phyloP scores from a whole-genome alignment of 1,140 invertebrate species.

The Cepaea nemoralis region DNA sequence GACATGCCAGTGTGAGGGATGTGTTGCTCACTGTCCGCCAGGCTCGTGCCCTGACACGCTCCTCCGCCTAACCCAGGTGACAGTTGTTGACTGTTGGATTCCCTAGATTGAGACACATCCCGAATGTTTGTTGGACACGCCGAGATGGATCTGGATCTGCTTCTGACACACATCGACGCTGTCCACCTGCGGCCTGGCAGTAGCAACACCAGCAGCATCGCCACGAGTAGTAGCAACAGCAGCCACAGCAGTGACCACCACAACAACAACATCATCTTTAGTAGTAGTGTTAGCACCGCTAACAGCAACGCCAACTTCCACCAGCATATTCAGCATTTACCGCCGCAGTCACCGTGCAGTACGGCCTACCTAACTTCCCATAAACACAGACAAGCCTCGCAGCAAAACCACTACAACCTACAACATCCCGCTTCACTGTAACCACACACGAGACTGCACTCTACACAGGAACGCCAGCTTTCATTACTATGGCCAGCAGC shows the following conservation, averaged over 20 bases:
- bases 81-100: too few species aligned
- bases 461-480: not conserved
- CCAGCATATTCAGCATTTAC: not conserved
- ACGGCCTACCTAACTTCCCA: not conserved
- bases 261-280: conserved; percentile 8
- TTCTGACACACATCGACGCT: conserved; percentile 28
- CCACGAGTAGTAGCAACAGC: not conserved
- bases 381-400: not conserved
- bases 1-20: too few species aligned
- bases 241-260: not conserved
- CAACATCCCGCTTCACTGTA: not conserved
- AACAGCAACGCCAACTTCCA: not conserved
- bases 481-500: not conserved
- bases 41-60: too few species aligned
- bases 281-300: not conserved
- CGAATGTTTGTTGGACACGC: too few species aligned
- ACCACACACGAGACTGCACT: not conserved
- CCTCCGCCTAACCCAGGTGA: too few species aligned
- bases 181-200: not conserved
- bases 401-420: not conserved
- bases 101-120: too few species aligned
- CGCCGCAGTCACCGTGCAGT: not conserved
- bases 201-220: not conserved
- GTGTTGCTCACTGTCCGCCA: too few species aligned
- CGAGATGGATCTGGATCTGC: conserved; percentile 22